phyloP scores from a whole-genome alignment of 2,113 vertebrate genomes.

The Silurus glanis region DNA sequence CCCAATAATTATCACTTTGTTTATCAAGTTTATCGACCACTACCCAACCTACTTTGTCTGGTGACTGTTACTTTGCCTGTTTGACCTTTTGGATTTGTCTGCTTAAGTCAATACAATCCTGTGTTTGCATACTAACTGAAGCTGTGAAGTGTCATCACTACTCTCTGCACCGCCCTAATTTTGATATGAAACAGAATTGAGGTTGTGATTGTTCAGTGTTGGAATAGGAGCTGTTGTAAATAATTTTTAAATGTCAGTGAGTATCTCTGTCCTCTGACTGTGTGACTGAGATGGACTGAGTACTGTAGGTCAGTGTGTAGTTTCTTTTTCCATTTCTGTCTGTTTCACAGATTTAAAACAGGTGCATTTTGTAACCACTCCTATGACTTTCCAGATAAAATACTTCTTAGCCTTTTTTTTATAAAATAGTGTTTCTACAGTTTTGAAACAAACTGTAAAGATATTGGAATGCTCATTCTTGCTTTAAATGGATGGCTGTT shows the following conservation, averaged over 20 bases:
- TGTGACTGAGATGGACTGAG: slow-evolving; percentile 2
- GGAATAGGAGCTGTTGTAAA: background rate
- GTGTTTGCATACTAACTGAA: background rate
- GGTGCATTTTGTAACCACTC: slow-evolving; percentile 23
- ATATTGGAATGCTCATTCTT: slow-evolving; percentile 21
- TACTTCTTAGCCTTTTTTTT: slow-evolving; percentile 5
- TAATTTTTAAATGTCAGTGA: slow-evolving; percentile 16
- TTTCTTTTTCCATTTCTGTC: slow-evolving; percentile 23
- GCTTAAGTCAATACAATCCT: background rate
- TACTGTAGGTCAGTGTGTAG: background rate
- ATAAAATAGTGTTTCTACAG: slow-evolving; percentile 34
- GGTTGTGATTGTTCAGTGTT: background rate
- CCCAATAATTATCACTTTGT: background rate
- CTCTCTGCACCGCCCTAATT: background rate
- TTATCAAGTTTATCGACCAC: background rate
- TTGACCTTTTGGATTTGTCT: background rate
- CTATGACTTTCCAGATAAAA: slow-evolving; percentile 41
- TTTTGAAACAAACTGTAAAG: slow-evolving; percentile 48
- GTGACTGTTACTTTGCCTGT: background rate
- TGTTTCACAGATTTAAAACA: slow-evolving; percentile 50
- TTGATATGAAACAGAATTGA: background rate
- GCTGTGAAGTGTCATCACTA: background rate
- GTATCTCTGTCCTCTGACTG: slow-evolving; percentile 29
- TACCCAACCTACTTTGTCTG: background rate
- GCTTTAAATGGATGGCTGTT: slow-evolving; percentile 28